Conservation (phyloP, 2,888 invertebrate species). For the Acrocyrtus sp. region DNA sequence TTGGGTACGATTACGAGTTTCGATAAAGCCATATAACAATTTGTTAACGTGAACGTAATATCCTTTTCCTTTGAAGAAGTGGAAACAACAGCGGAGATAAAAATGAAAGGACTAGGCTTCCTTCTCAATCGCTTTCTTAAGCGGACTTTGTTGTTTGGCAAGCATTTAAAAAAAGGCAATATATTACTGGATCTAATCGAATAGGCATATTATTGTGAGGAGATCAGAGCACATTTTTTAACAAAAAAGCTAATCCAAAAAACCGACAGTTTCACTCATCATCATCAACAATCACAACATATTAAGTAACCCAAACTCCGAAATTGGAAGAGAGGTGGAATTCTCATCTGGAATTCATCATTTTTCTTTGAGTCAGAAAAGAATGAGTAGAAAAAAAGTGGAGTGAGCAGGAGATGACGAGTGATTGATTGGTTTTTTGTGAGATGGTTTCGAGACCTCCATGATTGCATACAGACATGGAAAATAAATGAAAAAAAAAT, state of each 20-base stretch:
- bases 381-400: slow-evolving; percentile 35
- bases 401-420: slow-evolving; percentile 45
- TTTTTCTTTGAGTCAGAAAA: slow-evolving; percentile 46
- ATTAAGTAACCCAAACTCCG: background rate
- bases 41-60: slow-evolving; percentile 39
- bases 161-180: slow-evolving; percentile 20
- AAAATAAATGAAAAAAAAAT: slow-evolving; percentile 26
- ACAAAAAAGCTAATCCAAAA: too few relatives aligned
- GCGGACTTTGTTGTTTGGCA: too few relatives aligned
- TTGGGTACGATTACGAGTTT: too few relatives aligned
- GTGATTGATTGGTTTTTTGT: slow-evolving; percentile 62
- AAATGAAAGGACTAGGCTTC: slow-evolving; percentile 21
- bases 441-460: slow-evolving; percentile 43
- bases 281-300: too few relatives aligned
- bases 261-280: too few relatives aligned
- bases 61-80: slow-evolving; percentile 29
- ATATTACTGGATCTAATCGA: slow-evolving; percentile 31
- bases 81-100: slow-evolving; percentile 31
- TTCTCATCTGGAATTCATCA: slow-evolving; percentile 61
- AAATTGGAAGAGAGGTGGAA: slow-evolving; percentile 53
- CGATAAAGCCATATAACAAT: too few relatives aligned
- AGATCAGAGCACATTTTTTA: slow-evolving; percentile 13
- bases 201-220: slow-evolving; percentile 19
- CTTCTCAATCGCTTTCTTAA: too few relatives aligned
- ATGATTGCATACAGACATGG: slow-evolving; percentile 48